Evolutionary conservation across 2,797 vertebrate genomes (phyloP).

Genomic region (Sphenopsis melanotis): DNA sequence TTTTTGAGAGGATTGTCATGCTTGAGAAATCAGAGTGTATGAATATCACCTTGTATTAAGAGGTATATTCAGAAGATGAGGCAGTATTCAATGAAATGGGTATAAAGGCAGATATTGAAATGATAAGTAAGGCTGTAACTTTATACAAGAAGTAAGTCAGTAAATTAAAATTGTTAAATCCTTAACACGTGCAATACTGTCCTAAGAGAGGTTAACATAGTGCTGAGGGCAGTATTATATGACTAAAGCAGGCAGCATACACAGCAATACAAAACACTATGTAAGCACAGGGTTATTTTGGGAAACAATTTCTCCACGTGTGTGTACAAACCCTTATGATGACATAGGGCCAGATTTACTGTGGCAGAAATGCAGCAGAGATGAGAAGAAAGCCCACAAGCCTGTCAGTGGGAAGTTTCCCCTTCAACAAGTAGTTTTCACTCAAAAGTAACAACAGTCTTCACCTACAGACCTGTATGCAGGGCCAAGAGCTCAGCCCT

Average conservation of each 20-base stretch:
- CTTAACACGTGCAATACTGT: not conserved
- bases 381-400: not conserved
- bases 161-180: not conserved
- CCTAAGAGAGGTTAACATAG: not conserved
- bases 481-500: not conserved
- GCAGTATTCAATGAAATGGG: not conserved
- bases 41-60: not conserved
- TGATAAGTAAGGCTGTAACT: not conserved
- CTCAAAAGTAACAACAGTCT: not conserved
- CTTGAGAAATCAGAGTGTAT: not conserved
- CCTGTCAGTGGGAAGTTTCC: not conserved
- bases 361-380: not conserved
- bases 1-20: not conserved
- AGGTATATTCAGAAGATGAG: not conserved
- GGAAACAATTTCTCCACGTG: not conserved
- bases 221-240: not conserved
- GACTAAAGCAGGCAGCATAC: constrained; percentile 3
- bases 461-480: not conserved
- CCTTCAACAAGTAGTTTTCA: not conserved
- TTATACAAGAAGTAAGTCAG: not conserved
- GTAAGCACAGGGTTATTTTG: constrained; percentile 42
- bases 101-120: not conserved
- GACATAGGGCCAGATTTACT: not conserved
- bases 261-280: constrained; percentile 29
- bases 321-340: not conserved